A percentile compares a stretch with the other conserved stretches of the same genome.
Conservation (phyloP, 2,888 invertebrate genomes). For the Labia minor region DNA sequence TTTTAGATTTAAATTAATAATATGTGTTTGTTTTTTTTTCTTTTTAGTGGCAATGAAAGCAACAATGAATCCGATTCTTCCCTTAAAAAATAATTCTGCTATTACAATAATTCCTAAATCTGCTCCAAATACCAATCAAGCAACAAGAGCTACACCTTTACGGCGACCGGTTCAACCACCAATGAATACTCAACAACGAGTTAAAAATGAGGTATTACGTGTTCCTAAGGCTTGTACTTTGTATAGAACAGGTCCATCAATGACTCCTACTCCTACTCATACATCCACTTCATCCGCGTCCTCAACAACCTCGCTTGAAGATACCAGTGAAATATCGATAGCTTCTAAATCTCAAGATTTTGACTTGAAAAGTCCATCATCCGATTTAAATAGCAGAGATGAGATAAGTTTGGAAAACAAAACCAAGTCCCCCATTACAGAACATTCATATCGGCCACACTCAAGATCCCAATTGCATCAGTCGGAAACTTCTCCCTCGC, state of each 20-base stretch:
- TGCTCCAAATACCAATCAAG: conserved; percentile 14
- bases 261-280: neutral
- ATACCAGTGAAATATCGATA: neutral
- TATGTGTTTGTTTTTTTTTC: neutral
- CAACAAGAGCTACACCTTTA: neutral
- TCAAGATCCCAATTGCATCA: neutral
- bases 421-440: neutral
- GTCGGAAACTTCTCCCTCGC: conserved; percentile 44
- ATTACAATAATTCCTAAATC: conserved; percentile 47
- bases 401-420: neutral
- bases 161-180: neutral
- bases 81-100: conserved; percentile 48
- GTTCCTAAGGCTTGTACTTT: conserved; percentile 1
- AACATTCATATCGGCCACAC: neutral
- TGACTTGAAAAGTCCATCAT: neutral
- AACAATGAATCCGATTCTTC: conserved; percentile 20
- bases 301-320: neutral
- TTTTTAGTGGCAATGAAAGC: conserved; percentile 7
- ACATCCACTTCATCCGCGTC: neutral
- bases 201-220: neutral
- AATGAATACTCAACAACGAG: neutral
- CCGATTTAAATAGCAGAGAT: neutral
- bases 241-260: neutral
- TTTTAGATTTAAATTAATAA: neutral
- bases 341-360: neutral